Evolutionary conservation across 2,888 invertebrate species (phyloP).

Genomic region (Orthosia gracilis): DNA sequence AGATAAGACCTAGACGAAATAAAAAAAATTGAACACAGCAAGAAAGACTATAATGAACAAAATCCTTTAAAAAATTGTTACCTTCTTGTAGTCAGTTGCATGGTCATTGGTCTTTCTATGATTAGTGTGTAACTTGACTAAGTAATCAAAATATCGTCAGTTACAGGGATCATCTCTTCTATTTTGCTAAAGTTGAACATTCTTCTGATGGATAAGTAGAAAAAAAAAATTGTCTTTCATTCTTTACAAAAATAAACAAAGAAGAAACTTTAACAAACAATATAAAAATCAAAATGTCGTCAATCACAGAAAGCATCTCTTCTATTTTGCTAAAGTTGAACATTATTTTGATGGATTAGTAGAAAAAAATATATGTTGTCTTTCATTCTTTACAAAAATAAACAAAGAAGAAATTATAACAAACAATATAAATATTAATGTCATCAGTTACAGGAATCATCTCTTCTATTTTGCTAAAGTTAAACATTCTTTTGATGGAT

Average conservation of each 20-base stretch:
- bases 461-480: background rate
- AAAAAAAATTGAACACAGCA: too few species aligned
- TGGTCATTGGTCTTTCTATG: too few species aligned
- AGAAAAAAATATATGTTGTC: background rate
- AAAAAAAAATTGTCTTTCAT: background rate
- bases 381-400: background rate
- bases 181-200: background rate
- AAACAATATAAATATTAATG: too few species aligned
- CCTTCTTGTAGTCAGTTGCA: too few species aligned
- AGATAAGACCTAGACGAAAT: too few species aligned
- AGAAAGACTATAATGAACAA: too few species aligned
- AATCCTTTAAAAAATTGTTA: too few species aligned
- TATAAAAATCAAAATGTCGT: background rate
- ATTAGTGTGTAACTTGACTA: too few species aligned
- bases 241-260: too few species aligned
- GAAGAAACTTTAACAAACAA: background rate
- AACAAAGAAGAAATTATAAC: background rate
- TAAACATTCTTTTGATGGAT: background rate
- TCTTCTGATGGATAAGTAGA: background rate
- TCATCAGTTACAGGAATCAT: conserved; percentile 6
- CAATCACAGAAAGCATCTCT: conserved; percentile 2
- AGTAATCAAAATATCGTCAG: background rate
- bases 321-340: background rate
- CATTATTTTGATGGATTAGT: background rate
- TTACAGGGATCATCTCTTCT: conserved; percentile 8